Percentiles rank a stretch among this genome's conserved stretches.
These are phyloP conservation scores for Sebastes hubbsi DNA, from an alignment of 2,797 vertebrate genomes.

Conservation along the genomic window DNA sequence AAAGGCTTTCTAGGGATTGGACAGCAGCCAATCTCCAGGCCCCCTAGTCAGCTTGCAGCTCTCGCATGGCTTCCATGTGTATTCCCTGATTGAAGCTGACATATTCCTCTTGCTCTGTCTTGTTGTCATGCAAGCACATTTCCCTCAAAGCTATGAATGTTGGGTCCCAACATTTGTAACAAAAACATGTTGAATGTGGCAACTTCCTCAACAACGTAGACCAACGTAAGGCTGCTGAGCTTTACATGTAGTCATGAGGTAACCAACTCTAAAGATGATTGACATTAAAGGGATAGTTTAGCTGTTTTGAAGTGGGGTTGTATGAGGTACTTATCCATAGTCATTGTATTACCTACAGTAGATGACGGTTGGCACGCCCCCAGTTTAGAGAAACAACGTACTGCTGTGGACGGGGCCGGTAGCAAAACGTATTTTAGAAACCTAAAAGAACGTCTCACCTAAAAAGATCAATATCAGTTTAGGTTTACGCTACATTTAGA, in stretches of 20 bases:
- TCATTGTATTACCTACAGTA: too few relatives aligned
- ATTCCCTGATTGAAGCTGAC: conserved; percentile 18
- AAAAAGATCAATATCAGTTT: background rate
- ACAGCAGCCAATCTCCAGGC: background rate
- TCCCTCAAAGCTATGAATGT: background rate
- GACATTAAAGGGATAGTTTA: background rate
- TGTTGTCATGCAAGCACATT: background rate
- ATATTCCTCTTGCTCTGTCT: background rate
- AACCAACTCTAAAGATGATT: conserved; percentile 8
- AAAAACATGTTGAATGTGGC: background rate
- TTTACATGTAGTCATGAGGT: background rate
- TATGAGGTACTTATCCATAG: too few relatives aligned
- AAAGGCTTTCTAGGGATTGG: conserved; percentile 17
- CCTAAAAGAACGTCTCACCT: too few relatives aligned
- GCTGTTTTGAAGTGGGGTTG: background rate
- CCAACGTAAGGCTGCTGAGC: background rate
- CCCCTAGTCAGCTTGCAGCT: background rate
- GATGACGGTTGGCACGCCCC: too few relatives aligned
- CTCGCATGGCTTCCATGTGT: background rate
- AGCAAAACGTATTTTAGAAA: too few relatives aligned
- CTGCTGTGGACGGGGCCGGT: too few relatives aligned
- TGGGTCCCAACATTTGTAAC: background rate
- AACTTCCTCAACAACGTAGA: background rate
- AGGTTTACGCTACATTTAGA: background rate
- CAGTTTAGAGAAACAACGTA: too few relatives aligned